A percentile compares a stretch with the other conserved stretches of the same genome.
Conservation (phyloP, 1,140 invertebrate species). For the Zaprionus ornatus region DNA sequence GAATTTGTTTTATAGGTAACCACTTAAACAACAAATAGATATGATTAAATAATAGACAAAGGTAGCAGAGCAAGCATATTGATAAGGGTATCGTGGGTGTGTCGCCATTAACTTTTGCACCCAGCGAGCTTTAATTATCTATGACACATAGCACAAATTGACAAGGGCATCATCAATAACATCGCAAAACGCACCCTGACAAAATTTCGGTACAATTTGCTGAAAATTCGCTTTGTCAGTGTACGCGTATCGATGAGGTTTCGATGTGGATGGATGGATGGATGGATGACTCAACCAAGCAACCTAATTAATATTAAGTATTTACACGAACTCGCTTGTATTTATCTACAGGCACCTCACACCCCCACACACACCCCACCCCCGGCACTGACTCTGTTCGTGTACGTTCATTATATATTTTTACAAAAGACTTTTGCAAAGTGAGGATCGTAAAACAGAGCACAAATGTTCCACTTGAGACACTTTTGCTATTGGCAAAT, state of each 20-base stretch:
- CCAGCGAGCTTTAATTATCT: background rate
- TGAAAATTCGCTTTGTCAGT: background rate
- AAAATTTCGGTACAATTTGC: background rate
- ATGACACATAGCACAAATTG: slow-evolving; percentile 5
- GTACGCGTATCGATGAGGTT: background rate
- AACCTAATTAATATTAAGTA: slow-evolving; percentile 6
- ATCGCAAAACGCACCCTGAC: background rate
- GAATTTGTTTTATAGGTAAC: background rate
- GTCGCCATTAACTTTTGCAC: background rate
- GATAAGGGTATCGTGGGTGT: background rate
- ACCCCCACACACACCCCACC: background rate
- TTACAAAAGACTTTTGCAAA: slow-evolving; percentile 10
- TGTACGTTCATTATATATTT: background rate
- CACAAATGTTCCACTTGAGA: slow-evolving; percentile 38
- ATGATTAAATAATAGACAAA: background rate
- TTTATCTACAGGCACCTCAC: background rate
- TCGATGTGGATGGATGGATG: background rate
- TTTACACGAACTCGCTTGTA: slow-evolving; percentile 12
- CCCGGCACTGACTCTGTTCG: no score
- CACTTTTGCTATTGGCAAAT: slow-evolving; percentile 34
- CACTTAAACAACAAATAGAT: background rate
- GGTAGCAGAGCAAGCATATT: background rate
- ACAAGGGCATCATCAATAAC: slow-evolving; percentile 9
- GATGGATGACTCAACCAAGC: slow-evolving; percentile 4
- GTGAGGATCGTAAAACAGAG: slow-evolving; percentile 13